Evolutionary conservation across 2,888 invertebrate species (phyloP), one percentile per base, ranked within the genome.

Genomic region (Leucophenga montana): DNA sequence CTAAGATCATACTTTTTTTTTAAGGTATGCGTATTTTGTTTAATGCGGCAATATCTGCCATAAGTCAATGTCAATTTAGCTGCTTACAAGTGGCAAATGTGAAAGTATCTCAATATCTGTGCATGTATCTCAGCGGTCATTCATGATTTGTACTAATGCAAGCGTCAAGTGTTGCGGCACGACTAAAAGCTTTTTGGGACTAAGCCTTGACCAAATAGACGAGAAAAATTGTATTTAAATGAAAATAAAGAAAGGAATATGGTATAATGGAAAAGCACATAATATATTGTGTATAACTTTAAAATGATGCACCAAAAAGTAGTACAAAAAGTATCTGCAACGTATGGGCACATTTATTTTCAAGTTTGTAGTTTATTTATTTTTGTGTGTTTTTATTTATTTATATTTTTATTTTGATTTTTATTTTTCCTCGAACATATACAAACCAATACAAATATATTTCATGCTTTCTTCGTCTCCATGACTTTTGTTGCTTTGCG

Each of bases 11-110:
- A 50, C 13, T 13, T 13, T 13, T n/a, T 48, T 4, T 4, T 8
- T 16, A 13, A 3, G 27, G 3, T 50, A 2, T 18, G 16, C 3
- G 50, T 50, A 39, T 50, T 50, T 18, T 5, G 50, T 50, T 16
- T 50, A 50, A 50, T 16, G 50, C 50, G 50, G 50, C 50, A 4
- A n/a, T 50, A 18, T 64, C 73, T 73, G 79, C 79, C 78, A 82
- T 81, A 81, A 81, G 82, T 81, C 80, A 81, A 77, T 81, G 80
- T 79, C 80, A 80, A 68, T 72, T 75, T 68, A 27, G 20, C 14
- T 53, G 56, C 56, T 13, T 56, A 14, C 27, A 56, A 22, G 56
- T 14, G 18, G 27, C 22, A 56, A n/a, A 18, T 50, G 70, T 67
- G 74, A 54, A 70, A 71, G 71, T 46, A 46, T 46, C 46, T 46